phyloP scores from a whole-genome alignment of 2,888 invertebrate species.

The Eilema depressum region DNA sequence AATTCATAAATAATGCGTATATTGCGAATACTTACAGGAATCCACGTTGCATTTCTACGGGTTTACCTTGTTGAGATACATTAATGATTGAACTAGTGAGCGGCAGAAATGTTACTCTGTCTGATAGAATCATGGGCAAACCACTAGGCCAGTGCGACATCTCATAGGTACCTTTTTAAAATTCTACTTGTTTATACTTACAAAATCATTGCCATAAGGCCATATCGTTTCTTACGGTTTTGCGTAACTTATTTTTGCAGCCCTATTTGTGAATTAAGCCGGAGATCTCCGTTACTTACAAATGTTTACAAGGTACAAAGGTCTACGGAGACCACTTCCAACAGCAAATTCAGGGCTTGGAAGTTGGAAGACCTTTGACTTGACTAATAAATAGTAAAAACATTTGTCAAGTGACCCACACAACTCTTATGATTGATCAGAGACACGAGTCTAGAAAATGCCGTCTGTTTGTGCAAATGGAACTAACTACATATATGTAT shows the following conservation, averaged over 20 bases:
- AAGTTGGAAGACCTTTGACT: not conserved
- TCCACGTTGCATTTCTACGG: not conserved
- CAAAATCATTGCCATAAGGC: conserved; percentile 29
- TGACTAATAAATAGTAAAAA: too few relatives aligned
- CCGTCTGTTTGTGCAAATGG: too few relatives aligned
- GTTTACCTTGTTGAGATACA: conserved; percentile 7
- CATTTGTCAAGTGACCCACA: too few relatives aligned
- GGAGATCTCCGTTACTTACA: not conserved
- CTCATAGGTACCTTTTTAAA: conserved; percentile 41
- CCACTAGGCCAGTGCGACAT: conserved; percentile 6
- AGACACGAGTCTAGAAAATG: too few relatives aligned
- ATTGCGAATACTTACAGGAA: not conserved
- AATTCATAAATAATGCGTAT: not conserved
- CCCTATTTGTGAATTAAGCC: not conserved
- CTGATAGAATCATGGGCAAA: conserved; percentile 40
- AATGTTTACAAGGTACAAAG: too few relatives aligned
- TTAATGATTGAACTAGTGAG: conserved; percentile 12
- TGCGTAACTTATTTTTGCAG: not conserved
- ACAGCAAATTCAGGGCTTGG: not conserved
- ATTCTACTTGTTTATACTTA: conserved; percentile 43
- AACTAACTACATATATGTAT: too few relatives aligned
- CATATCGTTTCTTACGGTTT: not conserved
- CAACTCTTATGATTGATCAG: too few relatives aligned
- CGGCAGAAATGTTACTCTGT: conserved; percentile 7
- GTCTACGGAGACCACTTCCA: not conserved